A percentile compares a stretch with the other conserved stretches of the same genome.
These are phyloP conservation scores for Pristionchus entomophagus DNA, from an alignment of 2,888 invertebrate genomes.

Conservation along the genomic window DNA sequence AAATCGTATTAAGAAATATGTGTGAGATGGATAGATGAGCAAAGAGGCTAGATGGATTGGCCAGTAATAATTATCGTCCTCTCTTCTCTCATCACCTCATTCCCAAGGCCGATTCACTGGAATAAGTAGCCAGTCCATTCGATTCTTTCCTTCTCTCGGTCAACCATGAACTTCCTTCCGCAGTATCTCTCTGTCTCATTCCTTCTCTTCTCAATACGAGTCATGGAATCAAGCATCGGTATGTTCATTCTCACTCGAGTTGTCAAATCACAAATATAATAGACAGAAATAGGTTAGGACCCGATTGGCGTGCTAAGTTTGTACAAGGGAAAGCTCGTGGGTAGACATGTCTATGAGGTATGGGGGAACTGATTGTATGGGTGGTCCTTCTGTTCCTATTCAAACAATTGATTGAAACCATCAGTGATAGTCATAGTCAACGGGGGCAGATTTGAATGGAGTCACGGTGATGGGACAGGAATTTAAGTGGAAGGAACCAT, in stretches of 20 bases:
- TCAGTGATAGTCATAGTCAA: slow-evolving; percentile 27
- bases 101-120: slow-evolving; percentile 9
- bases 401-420: too few relatives aligned
- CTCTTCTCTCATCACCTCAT: background rate
- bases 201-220: background rate
- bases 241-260: background rate
- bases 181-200: background rate
- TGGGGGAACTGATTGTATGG: background rate
- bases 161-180: slow-evolving; percentile 9
- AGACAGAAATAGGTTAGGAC: background rate
- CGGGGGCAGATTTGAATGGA: background rate
- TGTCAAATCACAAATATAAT: background rate
- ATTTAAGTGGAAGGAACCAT: slow-evolving; percentile 13
- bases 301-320: background rate
- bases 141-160: background rate
- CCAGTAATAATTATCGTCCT: slow-evolving; percentile 6
- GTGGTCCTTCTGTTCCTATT: too few relatives aligned
- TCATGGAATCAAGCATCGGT: background rate
- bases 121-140: slow-evolving; percentile 19
- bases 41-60: background rate
- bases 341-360: background rate
- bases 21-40: background rate
- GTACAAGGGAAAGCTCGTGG: slow-evolving; percentile 27
- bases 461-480: background rate
- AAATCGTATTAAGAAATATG: too few relatives aligned